A percentile compares a stretch with the other conserved stretches of the same genome.
Conservation (phyloP, 2,888 invertebrate genomes). For the Cantharis nigra region DNA sequence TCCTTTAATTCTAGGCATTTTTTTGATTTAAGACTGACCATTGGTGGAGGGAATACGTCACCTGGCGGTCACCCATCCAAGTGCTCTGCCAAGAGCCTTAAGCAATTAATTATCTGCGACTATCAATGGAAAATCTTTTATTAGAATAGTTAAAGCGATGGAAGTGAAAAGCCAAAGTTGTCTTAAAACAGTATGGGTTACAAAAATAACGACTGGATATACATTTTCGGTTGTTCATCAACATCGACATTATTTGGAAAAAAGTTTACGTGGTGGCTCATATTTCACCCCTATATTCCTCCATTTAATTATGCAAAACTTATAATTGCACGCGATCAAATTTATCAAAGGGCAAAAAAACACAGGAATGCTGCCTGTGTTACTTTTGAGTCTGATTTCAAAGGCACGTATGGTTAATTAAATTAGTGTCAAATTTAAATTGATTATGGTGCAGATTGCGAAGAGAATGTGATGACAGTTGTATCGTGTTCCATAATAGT, state of each 20-base stretch:
- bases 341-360: slow-evolving; percentile 25
- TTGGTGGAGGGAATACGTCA: too few relatives aligned
- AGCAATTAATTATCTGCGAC: too few relatives aligned
- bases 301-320: slow-evolving; percentile 31
- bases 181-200: not conserved
- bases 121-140: not conserved
- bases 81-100: too few relatives aligned
- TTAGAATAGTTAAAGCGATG: not conserved
- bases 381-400: slow-evolving; percentile 10
- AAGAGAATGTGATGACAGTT: not conserved
- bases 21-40: too few relatives aligned
- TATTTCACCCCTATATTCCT: slow-evolving; percentile 1
- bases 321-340: slow-evolving; percentile 28
- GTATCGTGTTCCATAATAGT: not conserved
- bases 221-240: not conserved
- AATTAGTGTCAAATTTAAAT: not conserved
- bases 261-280: not conserved
- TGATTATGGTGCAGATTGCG: not conserved
- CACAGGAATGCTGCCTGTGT: slow-evolving; percentile 4
- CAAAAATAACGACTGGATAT: not conserved
- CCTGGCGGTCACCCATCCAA: too few relatives aligned
- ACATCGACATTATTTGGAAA: not conserved
- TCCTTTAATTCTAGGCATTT: too few relatives aligned
- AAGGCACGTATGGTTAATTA: not conserved
- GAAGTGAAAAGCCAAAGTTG: not conserved